Percentiles rank a stretch among this genome's conserved stretches.
Evolutionary conservation across 2,113 vertebrate species (phyloP).

Genomic region (Hucho hucho): DNA sequence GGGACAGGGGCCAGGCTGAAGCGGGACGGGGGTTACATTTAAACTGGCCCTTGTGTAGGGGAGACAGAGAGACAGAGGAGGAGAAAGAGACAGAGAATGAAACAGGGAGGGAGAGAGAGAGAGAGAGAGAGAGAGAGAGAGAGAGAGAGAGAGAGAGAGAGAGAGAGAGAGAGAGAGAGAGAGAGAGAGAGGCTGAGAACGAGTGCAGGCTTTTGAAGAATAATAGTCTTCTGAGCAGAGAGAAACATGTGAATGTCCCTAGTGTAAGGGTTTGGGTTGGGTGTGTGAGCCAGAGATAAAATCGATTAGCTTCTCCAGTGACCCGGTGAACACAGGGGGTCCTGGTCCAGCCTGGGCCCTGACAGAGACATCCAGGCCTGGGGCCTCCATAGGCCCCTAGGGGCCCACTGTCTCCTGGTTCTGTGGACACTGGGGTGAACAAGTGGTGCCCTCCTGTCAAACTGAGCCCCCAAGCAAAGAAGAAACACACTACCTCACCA

Average conservation of each 20-base stretch:
- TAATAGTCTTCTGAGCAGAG: conserved; percentile 49
- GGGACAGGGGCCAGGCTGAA: conserved; percentile 33
- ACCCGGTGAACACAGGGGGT: conserved; percentile 83
- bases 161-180: conserved; percentile 9
- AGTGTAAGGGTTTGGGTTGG: conserved; percentile 53
- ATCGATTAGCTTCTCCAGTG: conserved; percentile 97
- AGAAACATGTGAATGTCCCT: conserved; percentile 63
- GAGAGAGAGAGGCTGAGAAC: conserved; percentile 6
- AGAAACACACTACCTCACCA: conserved; percentile 58
- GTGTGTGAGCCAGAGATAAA: conserved; percentile 83
- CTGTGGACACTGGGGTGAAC: conserved; percentile 69
- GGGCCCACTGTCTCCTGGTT: conserved; percentile 29
- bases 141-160: conserved; percentile 13
- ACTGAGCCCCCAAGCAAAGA: conserved; percentile 62
- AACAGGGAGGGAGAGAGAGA: not conserved
- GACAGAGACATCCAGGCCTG: conserved; percentile 63
- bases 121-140: not conserved
- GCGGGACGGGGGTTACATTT: conserved; percentile 58
- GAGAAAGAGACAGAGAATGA: not conserved
- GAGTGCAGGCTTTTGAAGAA: conserved; percentile 26
- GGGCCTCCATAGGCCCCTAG: conserved; percentile 51
- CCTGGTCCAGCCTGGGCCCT: conserved; percentile 56
- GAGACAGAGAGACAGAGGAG: conserved; percentile 4
- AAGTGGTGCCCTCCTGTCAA: conserved; percentile 72
- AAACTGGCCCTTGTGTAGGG: conserved; percentile 35